Evolutionary conservation across 1,140 invertebrate species (phyloP).

Genomic region (Steinernema khuongi): DNA sequence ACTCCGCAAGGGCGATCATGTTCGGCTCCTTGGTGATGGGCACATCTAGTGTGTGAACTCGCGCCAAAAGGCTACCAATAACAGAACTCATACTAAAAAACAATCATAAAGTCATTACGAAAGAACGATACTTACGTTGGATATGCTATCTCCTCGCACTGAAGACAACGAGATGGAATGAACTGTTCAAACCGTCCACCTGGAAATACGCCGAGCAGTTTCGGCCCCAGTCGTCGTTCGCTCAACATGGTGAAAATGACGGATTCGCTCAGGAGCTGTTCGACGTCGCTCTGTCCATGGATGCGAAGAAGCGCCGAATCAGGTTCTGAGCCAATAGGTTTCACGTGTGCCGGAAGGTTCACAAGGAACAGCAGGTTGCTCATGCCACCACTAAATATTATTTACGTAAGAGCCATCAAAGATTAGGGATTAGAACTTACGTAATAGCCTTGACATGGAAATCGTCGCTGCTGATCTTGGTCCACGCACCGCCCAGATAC

Average conservation of each 20-base stretch:
- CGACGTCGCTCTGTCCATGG: constrained; percentile 36
- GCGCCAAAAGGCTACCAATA: constrained; percentile 42
- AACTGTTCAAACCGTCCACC: constrained; percentile 91
- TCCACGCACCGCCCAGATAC: constrained; percentile 37
- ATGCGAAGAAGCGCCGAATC: constrained; percentile 31
- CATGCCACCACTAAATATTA: constrained; percentile 43
- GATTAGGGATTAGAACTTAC: constrained; percentile 25
- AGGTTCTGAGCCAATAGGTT: constrained; percentile 22
- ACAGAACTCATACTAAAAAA: constrained; percentile 23
- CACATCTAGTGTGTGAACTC: constrained; percentile 47
- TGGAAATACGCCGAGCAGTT: constrained; percentile 86
- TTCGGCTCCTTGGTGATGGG: constrained; percentile 49
- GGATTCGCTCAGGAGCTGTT: constrained; percentile 43
- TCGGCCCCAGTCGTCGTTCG: constrained; percentile 82
- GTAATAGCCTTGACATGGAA: constrained; percentile 32
- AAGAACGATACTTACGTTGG: constrained; percentile 6
- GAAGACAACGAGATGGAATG: constrained; percentile 65
- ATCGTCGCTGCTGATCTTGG: constrained; percentile 23
- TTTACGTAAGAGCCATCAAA: constrained; percentile 3
- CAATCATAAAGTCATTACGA: not conserved
- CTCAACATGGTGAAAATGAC: constrained; percentile 60
- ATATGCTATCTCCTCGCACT: constrained; percentile 32
- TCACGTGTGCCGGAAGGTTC: constrained; percentile 19
- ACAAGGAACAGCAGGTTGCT: constrained; percentile 41
- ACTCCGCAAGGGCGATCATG: constrained; percentile 17